These are phyloP conservation scores for Tapirus terrestris DNA, from an alignment of 2,113 vertebrate genomes.

Conservation along the genomic window DNA sequence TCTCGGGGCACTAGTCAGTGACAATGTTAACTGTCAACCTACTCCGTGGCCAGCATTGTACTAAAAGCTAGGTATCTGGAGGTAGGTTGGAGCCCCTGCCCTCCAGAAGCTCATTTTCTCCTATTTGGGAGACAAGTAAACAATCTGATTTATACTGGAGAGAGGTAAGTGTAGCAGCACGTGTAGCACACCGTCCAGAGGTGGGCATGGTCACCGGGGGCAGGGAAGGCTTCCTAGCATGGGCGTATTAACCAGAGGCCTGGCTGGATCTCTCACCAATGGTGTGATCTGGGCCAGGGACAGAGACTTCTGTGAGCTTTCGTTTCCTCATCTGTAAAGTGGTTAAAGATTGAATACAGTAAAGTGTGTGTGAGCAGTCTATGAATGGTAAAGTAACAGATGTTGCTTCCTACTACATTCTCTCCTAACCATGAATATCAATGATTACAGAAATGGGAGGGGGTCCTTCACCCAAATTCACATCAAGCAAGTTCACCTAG, in stretches of 20 bases:
- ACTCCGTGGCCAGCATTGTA: rapidly evolving
- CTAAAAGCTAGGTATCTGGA: neutral
- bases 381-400: neutral
- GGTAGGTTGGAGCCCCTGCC: rapidly evolving
- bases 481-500: neutral
- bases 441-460: neutral
- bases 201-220: rapidly evolving
- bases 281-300: neutral
- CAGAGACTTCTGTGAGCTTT: neutral
- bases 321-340: neutral
- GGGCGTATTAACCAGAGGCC: rapidly evolving
- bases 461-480: neutral
- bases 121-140: neutral
- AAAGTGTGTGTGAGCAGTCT: neutral
- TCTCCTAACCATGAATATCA: neutral
- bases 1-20: too few species aligned
- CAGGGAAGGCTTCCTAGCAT: neutral
- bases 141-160: neutral
- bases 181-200: rapidly evolving
- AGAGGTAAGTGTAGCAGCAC: rapidly evolving
- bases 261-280: too few species aligned
- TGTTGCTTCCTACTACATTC: neutral
- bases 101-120: neutral
- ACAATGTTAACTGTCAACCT: neutral
- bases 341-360: neutral